phyloP scores from a whole-genome alignment of 2,797 vertebrate species.

The Myoxocephalus aenaeus region DNA sequence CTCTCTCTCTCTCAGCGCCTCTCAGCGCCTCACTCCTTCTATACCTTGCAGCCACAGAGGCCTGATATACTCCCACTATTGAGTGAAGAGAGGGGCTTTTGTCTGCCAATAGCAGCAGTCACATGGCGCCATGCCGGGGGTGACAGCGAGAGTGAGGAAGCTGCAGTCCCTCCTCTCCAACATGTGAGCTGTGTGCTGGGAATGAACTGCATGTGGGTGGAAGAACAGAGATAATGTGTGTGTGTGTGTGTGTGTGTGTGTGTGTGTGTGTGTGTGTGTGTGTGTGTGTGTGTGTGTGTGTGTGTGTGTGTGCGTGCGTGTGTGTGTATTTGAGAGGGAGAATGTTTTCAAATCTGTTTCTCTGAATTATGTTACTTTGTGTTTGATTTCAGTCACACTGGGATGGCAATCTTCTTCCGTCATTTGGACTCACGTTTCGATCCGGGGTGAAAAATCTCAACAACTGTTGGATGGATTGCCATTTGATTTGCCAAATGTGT shows the following conservation, averaged over 20 bases:
- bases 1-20: neutral
- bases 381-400: conserved; percentile 3
- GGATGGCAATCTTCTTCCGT: neutral
- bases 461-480: neutral
- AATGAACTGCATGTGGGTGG: conserved; percentile 25
- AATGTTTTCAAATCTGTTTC: neutral
- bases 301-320: neutral
- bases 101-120: conserved; percentile 68
- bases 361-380: neutral
- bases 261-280: conserved; percentile 1
- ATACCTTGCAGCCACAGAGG: conserved; percentile 54
- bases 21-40: conserved; percentile 28
- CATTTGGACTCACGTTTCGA: neutral
- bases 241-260: conserved; percentile 3
- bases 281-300: conserved; percentile 1
- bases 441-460: conserved; percentile 3
- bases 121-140: conserved; percentile 53
- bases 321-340: neutral
- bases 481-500: conserved; percentile 13
- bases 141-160: conserved; percentile 44
- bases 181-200: conserved; percentile 12
- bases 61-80: conserved; percentile 65
- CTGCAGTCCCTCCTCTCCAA: conserved; percentile 42
- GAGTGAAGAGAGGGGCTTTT: conserved; percentile 65
- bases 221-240: neutral